These are phyloP conservation scores for Nephrotoma appendiculata DNA, from an alignment of 2,888 invertebrate species.

Conservation along the genomic window DNA sequence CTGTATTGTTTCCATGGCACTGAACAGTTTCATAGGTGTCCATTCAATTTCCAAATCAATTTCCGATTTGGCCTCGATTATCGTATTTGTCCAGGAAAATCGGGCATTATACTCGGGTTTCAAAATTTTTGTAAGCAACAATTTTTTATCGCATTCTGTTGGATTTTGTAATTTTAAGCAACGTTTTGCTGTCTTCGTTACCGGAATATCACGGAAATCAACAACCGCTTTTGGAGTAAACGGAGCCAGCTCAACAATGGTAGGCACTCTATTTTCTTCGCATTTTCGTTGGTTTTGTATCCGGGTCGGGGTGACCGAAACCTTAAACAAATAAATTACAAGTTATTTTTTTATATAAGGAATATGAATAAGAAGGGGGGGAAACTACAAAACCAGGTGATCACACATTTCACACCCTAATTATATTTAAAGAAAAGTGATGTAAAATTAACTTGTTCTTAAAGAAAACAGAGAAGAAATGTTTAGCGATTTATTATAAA, in stretches of 20 bases:
- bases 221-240: constrained; percentile 52
- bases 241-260: constrained; percentile 42
- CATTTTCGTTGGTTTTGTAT: constrained; percentile 21
- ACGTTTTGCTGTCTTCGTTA: constrained; percentile 39
- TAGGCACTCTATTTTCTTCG: constrained; percentile 28
- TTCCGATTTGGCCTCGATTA: constrained; percentile 39
- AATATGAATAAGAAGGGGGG: neutral
- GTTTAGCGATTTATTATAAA: neutral
- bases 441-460: neutral
- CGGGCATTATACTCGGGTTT: constrained; percentile 40
- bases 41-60: constrained; percentile 44
- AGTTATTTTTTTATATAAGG: neutral
- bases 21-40: constrained; percentile 43
- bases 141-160: constrained; percentile 31
- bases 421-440: neutral
- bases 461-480: neutral
- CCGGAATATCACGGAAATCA: constrained; percentile 48
- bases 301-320: constrained; percentile 28
- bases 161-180: constrained; percentile 45
- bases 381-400: neutral
- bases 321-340: constrained; percentile 15
- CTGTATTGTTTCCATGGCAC: constrained; percentile 46
- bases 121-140: constrained; percentile 36
- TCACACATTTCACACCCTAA: neutral
- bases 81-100: constrained; percentile 39